These are phyloP conservation scores for Falco columbarius DNA, from an alignment of 2,797 vertebrate species.

Conservation along the genomic window DNA sequence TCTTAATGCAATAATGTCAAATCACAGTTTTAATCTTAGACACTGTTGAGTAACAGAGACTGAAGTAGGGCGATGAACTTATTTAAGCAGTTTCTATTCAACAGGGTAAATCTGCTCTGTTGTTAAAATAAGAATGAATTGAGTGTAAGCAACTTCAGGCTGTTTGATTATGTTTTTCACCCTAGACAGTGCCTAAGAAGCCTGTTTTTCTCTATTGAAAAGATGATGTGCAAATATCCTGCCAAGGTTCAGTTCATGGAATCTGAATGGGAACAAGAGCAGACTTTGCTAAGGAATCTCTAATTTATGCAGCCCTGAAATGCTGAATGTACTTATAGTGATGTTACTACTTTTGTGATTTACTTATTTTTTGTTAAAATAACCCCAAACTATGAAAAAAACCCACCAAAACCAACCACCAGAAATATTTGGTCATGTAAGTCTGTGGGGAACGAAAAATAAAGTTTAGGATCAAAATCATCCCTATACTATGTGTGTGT, in stretches of 20 bases:
- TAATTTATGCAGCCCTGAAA: background rate
- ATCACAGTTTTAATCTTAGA: background rate
- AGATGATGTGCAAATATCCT: background rate
- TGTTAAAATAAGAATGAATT: background rate
- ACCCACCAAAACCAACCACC: accelerated
- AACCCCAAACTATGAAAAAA: background rate
- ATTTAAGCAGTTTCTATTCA: background rate
- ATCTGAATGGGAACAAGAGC: background rate
- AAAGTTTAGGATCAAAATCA: background rate
- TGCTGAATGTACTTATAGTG: background rate
- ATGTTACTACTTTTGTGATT: background rate
- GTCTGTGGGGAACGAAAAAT: background rate
- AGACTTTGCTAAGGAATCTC: background rate
- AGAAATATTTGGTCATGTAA: background rate
- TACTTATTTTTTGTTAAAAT: background rate
- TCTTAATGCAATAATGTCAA: background rate
- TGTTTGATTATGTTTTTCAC: background rate
- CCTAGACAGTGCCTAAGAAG: background rate
- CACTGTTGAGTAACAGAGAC: background rate
- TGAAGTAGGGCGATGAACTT: background rate
- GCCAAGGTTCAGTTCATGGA: background rate
- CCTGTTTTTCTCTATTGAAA: background rate
- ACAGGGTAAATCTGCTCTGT: background rate
- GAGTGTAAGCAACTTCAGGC: background rate
- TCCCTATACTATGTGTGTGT: background rate